phyloP scores from a whole-genome alignment of 2,797 vertebrate species.

The Tiaroga cobitis region DNA sequence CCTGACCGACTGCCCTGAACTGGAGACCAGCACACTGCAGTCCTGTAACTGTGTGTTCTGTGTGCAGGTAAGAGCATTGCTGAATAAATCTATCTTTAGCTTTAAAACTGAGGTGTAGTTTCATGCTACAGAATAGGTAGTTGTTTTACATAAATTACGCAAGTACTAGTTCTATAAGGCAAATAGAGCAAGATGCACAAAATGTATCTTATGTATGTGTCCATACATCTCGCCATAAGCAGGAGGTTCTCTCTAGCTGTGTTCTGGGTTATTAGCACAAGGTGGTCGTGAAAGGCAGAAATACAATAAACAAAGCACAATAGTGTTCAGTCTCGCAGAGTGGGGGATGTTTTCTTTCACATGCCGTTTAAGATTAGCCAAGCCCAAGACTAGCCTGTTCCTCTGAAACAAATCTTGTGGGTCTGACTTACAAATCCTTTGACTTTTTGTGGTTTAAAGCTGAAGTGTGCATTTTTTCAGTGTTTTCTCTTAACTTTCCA shows the following conservation, averaged over 20 bases:
- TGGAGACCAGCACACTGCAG: conserved; percentile 83
- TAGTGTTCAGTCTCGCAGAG: conserved; percentile 50
- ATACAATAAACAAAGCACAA: conserved; percentile 50
- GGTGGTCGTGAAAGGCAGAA: conserved; percentile 41
- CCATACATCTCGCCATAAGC: background rate
- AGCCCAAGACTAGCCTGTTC: conserved; percentile 40
- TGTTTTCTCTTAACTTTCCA: background rate
- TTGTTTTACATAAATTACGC: background rate
- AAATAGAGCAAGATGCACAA: no score
- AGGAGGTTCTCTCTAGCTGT: conserved; percentile 62
- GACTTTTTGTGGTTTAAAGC: background rate
- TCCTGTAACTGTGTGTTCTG: conserved; percentile 92
- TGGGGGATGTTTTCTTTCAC: conserved; percentile 6
- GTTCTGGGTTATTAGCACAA: conserved; percentile 48
- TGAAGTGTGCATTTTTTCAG: background rate
- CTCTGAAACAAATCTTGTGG: background rate
- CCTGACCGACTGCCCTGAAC: conserved; percentile 83
- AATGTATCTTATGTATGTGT: background rate
- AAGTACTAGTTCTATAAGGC: background rate
- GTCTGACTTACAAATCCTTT: background rate
- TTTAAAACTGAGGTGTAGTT: background rate
- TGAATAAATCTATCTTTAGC: no score
- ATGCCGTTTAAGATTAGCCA: conserved; percentile 49
- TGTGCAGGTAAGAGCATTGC: conserved; percentile 75
- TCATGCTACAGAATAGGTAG: background rate